Percentiles rank a stretch among this genome's conserved stretches.
Conservation (phyloP, 2,888 invertebrate genomes). For the Melinaea marsaeus region DNA sequence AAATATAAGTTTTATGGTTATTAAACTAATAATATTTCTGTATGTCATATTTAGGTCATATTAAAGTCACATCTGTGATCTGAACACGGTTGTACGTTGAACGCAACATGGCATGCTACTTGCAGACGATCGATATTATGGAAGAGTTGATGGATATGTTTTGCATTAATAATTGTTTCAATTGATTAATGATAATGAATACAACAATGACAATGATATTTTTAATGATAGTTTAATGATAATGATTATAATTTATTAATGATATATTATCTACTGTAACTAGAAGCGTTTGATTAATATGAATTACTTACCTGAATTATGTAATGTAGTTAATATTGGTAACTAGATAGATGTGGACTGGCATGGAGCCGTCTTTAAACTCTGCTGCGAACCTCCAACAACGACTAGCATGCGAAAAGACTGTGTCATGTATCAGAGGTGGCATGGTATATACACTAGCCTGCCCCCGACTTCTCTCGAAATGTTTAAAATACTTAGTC, state of each 20-base stretch:
- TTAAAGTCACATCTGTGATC: background rate
- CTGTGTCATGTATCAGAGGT: slow-evolving; percentile 45
- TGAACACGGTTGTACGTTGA: background rate
- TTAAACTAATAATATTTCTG: too few species aligned
- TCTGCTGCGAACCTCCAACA: slow-evolving; percentile 70
- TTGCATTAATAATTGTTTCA: too few species aligned
- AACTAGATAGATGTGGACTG: slow-evolving; percentile 43
- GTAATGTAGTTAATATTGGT: slow-evolving; percentile 5
- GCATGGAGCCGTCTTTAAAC: slow-evolving; percentile 64
- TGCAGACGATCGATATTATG: slow-evolving; percentile 27
- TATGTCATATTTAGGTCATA: too few species aligned
- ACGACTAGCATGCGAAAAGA: slow-evolving; percentile 58
- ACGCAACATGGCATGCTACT: background rate
- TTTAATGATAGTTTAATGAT: too few species aligned
- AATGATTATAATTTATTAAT: slow-evolving; percentile 13
- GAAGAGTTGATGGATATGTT: slow-evolving; percentile 1
- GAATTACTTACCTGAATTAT: slow-evolving; percentile 35
- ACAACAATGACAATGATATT: too few species aligned
- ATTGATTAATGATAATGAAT: too few species aligned
- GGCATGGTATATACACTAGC: slow-evolving; percentile 29
- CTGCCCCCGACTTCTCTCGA: too few species aligned
- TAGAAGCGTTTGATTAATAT: slow-evolving; percentile 40
- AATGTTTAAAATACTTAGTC: too few species aligned
- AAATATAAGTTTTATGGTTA: too few species aligned
- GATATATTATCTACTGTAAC: slow-evolving; percentile 36